Conservation (phyloP, 1,140 invertebrate species). For the Zaprionus gabonicus region DNA sequence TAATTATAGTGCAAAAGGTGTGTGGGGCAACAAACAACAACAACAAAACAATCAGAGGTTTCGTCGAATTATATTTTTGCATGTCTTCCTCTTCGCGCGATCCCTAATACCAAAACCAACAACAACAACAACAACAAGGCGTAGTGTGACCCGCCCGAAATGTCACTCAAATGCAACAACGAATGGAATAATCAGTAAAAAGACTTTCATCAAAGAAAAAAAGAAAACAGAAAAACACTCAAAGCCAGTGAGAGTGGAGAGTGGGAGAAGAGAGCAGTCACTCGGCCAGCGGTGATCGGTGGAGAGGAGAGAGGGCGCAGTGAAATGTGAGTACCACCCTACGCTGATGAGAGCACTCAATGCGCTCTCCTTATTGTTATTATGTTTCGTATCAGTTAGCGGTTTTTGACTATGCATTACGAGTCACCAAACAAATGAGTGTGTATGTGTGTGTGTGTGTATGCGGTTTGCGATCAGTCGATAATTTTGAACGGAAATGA, state of each 20-base stretch:
- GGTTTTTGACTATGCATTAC: conserved; percentile 43
- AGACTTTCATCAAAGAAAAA: conserved; percentile 39
- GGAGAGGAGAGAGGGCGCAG: conserved; percentile 22
- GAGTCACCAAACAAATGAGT: background rate
- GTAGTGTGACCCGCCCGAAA: conserved; percentile 31
- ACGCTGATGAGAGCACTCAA: background rate
- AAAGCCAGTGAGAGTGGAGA: conserved; percentile 15
- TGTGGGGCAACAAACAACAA: conserved; percentile 35
- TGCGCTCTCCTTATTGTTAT: conserved; percentile 29
- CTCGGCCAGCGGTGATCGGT: conserved; percentile 39
- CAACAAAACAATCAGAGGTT: conserved; percentile 43
- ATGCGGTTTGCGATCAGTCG: conserved; percentile 15
- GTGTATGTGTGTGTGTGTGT: conserved; percentile 1
- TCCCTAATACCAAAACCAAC: conserved; percentile 14
- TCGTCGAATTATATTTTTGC: conserved; percentile 34
- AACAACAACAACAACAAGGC: conserved; percentile 24
- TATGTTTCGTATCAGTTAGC: conserved; percentile 33
- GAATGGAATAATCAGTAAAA: conserved; percentile 66
- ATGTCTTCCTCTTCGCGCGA: conserved; percentile 34
- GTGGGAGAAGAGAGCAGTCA: conserved; percentile 28
- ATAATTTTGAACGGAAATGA: conserved; percentile 33
- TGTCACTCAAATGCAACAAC: conserved; percentile 48
- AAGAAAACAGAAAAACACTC: conserved; percentile 14
- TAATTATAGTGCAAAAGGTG: conserved; percentile 39
- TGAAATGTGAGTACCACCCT: conserved; percentile 50